Evolutionary conservation across 2,113 vertebrate species (phyloP).

Genomic region (Mustelus asterias): DNA sequence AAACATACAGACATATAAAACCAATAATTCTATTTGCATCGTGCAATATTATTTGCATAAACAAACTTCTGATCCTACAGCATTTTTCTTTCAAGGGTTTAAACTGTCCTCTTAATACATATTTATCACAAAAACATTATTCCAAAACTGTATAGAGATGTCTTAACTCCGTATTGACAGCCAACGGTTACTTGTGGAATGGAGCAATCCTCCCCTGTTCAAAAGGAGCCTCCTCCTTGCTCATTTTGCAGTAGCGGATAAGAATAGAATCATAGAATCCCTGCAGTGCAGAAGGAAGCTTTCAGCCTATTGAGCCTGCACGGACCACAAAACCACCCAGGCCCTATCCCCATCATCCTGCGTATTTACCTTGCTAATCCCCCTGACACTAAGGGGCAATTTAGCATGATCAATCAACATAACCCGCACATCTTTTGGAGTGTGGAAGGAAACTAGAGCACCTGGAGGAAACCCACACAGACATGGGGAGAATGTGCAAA

Average conservation of each 20-base stretch:
- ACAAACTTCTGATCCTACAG: neutral
- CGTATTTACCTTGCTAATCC: too few relatives aligned
- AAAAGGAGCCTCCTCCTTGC: neutral
- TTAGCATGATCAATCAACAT: too few relatives aligned
- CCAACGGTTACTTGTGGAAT: neutral
- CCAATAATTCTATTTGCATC: neutral
- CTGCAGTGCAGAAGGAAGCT: too few relatives aligned
- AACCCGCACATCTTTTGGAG: too few relatives aligned
- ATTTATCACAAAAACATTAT: neutral
- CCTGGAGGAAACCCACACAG: too few relatives aligned
- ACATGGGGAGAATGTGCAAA: too few relatives aligned
- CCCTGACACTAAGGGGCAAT: too few relatives aligned
- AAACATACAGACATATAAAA: neutral
- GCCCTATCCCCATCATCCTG: too few relatives aligned
- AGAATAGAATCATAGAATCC: too few relatives aligned
- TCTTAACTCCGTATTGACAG: neutral
- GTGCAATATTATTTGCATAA: neutral
- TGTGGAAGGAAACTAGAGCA: too few relatives aligned
- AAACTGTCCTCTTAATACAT: neutral
- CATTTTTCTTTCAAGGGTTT: neutral
- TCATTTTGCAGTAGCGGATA: neutral
- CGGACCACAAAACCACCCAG: too few relatives aligned
- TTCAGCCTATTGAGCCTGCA: too few relatives aligned
- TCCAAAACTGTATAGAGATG: neutral
- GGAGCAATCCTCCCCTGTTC: neutral